phyloP scores from a whole-genome alignment of 2,797 vertebrate species.

The Malurus leucopterus region DNA sequence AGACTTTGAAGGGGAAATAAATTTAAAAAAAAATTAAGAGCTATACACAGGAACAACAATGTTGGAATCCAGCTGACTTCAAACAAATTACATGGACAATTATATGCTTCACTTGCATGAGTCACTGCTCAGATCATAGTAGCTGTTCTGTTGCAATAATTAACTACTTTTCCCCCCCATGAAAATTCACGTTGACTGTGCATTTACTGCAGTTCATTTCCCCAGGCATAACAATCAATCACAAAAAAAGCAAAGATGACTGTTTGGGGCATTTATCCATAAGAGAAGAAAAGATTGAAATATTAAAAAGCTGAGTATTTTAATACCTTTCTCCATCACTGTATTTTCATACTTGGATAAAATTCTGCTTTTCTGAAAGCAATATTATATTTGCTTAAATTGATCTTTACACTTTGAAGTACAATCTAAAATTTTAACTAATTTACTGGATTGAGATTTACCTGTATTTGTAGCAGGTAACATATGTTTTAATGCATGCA shows the following conservation, averaged over 20 bases:
- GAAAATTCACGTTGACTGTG: neutral
- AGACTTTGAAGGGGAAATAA: neutral
- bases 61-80: neutral
- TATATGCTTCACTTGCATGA: neutral
- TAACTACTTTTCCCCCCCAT: neutral
- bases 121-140: neutral
- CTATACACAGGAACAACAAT: neutral
- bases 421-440: neutral
- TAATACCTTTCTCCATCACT: neutral
- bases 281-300: neutral
- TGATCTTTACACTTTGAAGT: neutral
- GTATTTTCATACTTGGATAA: neutral
- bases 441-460: neutral
- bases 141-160: neutral
- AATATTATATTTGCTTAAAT: neutral
- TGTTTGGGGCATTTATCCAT: neutral
- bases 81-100: slow-evolving; percentile 11
- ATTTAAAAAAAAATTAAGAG: neutral
- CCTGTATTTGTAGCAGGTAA: neutral
- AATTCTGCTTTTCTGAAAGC: neutral
- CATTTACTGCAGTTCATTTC: neutral
- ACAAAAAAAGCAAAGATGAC: neutral
- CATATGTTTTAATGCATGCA: neutral
- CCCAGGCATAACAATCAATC: neutral
- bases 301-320: neutral